Conservation (phyloP, 2,888 invertebrate species). For the Drosophila niveifrons region DNA sequence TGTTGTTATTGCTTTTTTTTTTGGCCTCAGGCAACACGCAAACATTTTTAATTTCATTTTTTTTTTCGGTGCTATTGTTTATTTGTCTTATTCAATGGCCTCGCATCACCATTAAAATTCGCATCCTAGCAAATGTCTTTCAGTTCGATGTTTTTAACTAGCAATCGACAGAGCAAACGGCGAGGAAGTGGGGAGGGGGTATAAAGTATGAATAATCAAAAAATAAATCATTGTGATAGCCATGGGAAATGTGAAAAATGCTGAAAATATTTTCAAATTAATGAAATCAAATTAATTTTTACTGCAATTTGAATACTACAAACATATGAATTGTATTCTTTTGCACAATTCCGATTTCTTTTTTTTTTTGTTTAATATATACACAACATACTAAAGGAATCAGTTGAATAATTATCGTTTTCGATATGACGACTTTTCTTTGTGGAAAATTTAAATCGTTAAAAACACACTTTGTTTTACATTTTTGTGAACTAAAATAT, state of each 20-base stretch:
- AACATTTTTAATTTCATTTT: constrained; percentile 32
- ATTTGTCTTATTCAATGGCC: constrained; percentile 42
- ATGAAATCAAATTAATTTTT: background rate
- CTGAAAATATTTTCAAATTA: background rate
- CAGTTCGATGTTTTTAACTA: constrained; percentile 2
- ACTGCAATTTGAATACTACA: background rate
- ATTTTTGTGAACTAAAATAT: too few relatives aligned
- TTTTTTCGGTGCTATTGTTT: constrained; percentile 29
- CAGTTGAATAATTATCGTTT: too few relatives aligned
- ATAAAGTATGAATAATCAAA: background rate
- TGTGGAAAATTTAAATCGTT: too few relatives aligned
- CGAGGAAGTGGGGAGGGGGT: background rate
- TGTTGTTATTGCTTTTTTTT: constrained; percentile 10
- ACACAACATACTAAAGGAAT: too few relatives aligned
- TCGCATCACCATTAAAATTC: constrained; percentile 46
- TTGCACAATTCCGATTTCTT: background rate
- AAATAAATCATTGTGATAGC: background rate
- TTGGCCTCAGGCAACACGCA: constrained; percentile 21
- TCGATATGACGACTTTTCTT: too few relatives aligned
- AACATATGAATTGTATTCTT: background rate
- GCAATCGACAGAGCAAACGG: background rate
- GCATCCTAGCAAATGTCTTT: constrained; percentile 31
- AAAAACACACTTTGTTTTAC: too few relatives aligned
- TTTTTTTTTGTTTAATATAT: too few relatives aligned
- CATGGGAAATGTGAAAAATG: background rate